These are phyloP conservation scores for Toxotes jaculatrix DNA, from an alignment of 2,113 vertebrate genomes.

Conservation along the genomic window DNA sequence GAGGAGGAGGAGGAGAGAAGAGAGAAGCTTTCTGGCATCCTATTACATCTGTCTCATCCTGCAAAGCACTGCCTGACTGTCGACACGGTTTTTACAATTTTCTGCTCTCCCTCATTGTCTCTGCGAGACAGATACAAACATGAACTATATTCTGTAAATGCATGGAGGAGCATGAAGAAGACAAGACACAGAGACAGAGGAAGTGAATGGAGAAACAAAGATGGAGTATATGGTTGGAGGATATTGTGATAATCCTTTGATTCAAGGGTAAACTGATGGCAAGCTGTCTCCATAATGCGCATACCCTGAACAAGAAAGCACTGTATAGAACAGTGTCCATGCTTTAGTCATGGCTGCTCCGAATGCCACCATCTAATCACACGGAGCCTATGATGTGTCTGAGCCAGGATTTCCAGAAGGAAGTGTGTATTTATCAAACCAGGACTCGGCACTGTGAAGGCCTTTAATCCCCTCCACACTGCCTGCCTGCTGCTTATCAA, in stretches of 20 bases:
- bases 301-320: conserved; percentile 34
- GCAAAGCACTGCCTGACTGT: conserved; percentile 35
- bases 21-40: conserved; percentile 55
- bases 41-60: conserved; percentile 60
- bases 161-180: conserved; percentile 21
- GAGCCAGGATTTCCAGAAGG: conserved; percentile 74
- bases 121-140: conserved; percentile 21
- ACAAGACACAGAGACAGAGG: conserved; percentile 13
- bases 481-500: conserved; percentile 76
- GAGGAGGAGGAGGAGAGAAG: conserved; percentile 49
- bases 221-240: conserved; percentile 7
- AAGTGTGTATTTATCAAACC: conserved; percentile 70
- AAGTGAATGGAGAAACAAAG: conserved; percentile 28
- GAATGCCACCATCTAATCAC: conserved; percentile 67
- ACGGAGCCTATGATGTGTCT: conserved; percentile 55
- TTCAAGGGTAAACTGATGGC: conserved; percentile 51
- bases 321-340: conserved; percentile 19
- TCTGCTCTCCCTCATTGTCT: conserved; percentile 12
- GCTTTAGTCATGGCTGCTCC: conserved; percentile 49
- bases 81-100: conserved; percentile 30
- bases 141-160: conserved; percentile 18
- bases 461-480: conserved; percentile 75
- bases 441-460: conserved; percentile 55
- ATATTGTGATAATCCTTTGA: conserved; percentile 42
- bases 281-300: conserved; percentile 36